phyloP scores from a whole-genome alignment of 2,797 vertebrate species.

The Hybognathus amarus region DNA sequence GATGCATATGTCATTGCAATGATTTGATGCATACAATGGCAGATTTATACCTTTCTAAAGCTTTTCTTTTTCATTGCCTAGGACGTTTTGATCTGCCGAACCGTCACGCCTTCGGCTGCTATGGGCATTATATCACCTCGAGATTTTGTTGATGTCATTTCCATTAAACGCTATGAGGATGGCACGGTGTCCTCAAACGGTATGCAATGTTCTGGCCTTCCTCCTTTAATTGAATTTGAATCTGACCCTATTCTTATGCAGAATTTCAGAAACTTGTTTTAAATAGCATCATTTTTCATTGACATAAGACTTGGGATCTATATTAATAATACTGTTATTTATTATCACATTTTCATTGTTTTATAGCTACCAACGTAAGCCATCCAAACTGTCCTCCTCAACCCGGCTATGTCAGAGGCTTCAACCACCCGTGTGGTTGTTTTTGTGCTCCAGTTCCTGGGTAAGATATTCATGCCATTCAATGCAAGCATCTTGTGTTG shows the following conservation, averaged over 20 bases:
- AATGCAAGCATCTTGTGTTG: neutral
- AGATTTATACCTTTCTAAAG: neutral
- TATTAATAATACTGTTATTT: neutral
- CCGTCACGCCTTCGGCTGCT: constrained; percentile 88
- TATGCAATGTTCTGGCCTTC: constrained; percentile 66
- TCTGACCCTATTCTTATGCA: neutral
- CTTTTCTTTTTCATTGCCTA: constrained; percentile 60
- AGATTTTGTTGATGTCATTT: constrained; percentile 92
- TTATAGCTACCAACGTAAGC: constrained; percentile 84
- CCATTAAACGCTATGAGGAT: constrained; percentile 85
- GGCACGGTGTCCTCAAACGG: constrained; percentile 88
- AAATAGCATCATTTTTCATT: neutral
- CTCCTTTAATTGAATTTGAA: neutral
- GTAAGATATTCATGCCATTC: constrained; percentile 71
- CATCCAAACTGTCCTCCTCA: constrained; percentile 84
- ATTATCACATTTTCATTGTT: constrained; percentile 29
- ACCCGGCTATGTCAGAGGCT: constrained; percentile 86
- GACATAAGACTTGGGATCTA: neutral
- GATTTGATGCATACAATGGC: neutral
- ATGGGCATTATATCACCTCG: constrained; percentile 94
- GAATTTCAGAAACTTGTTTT: neutral
- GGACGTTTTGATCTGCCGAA: constrained; percentile 85
- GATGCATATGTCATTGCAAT: neutral
- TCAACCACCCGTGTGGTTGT: constrained; percentile 93
- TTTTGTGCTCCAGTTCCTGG: constrained; percentile 87